Evolutionary conservation across 2,113 vertebrate genomes (phyloP), one percentile per base, ranked within the genome.

Genomic region (Collichthys lucidus): DNA sequence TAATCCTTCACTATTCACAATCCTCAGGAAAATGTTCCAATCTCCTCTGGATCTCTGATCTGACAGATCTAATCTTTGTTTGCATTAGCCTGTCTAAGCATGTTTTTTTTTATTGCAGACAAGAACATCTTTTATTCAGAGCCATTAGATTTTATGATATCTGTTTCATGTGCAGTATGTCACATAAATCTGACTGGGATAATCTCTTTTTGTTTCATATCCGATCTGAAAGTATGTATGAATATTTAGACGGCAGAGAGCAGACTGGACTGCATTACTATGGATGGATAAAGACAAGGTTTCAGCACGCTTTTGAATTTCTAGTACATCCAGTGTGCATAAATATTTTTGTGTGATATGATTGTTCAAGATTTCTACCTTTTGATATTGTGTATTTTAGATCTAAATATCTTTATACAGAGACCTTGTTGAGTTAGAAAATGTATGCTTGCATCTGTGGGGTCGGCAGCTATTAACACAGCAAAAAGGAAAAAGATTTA

Each of bases 1-100:
- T 95, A 94, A 94, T 94, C 93, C 92, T 72, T 86, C 61, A 75
- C 87, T 84, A 63, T 83, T 91, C 88, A 89, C 88, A 93, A 93
- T 94, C 93, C 93, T 85, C 79, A 74, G 91, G 73, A 88, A 91
- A 90, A 82, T 70, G 77, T 88, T 89, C 50, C 89, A 88, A 88
- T 91, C 82, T 91, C 78, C 77, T 86, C 78, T 71, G 52, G 31
- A 82, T 77, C 77, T 90, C 84, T 82, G 77, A 82, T 83, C 72
- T 70, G 91, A 83, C 80, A 62, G 53, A 79, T 87, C 76, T 89
- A 84, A 86, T 93, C 88, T 90, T 88, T 86, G 76, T 86, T 86
- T 81, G 86, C 84, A 83, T 86, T 86, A 77, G 69, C 62, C 67
- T 70, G 68, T 68, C 61, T 73, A 2, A 24, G 77, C 47, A 74